A percentile compares a stretch with the other conserved stretches of the same genome.
phyloP scores from a whole-genome alignment of 2,888 invertebrate genomes.

The Stenchaetothrips biformis region DNA sequence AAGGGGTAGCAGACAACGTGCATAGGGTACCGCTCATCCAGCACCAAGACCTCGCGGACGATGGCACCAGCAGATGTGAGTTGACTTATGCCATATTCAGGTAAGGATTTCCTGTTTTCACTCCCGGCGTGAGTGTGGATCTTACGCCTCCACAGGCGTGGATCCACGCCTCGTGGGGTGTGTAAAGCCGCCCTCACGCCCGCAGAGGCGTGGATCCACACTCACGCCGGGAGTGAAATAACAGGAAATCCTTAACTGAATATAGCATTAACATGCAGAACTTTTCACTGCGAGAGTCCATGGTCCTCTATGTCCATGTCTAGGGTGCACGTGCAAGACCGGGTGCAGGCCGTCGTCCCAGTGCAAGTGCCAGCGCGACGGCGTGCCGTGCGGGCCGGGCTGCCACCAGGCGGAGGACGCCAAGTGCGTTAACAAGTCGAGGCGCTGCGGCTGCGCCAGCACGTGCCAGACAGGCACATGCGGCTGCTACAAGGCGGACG shows the following conservation, averaged over 20 bases:
- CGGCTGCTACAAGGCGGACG: not conserved
- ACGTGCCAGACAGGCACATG: not conserved
- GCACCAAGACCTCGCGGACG: too few species aligned
- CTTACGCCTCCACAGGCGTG: too few species aligned
- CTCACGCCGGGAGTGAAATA: not conserved
- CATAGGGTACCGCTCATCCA: too few species aligned
- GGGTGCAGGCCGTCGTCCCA: not conserved
- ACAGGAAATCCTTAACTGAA: not conserved
- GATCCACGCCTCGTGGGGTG: too few species aligned
- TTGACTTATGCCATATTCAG: too few species aligned
- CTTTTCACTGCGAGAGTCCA: not conserved
- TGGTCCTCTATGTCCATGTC: too few species aligned
- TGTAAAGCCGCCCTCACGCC: not conserved
- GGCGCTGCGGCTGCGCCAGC: not conserved
- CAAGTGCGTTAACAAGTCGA: not conserved
- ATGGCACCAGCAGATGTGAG: too few species aligned
- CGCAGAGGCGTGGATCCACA: too few species aligned
- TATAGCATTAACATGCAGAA: not conserved
- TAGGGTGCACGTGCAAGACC: not conserved
- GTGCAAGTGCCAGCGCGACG: not conserved
- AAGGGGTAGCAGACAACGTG: too few species aligned
- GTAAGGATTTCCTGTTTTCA: too few species aligned
- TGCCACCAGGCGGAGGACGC: not conserved
- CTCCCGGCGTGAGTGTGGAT: too few species aligned
- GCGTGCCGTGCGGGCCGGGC: not conserved